phyloP scores from a whole-genome alignment of 2,797 vertebrate genomes.

The Galaxias olidus region DNA sequence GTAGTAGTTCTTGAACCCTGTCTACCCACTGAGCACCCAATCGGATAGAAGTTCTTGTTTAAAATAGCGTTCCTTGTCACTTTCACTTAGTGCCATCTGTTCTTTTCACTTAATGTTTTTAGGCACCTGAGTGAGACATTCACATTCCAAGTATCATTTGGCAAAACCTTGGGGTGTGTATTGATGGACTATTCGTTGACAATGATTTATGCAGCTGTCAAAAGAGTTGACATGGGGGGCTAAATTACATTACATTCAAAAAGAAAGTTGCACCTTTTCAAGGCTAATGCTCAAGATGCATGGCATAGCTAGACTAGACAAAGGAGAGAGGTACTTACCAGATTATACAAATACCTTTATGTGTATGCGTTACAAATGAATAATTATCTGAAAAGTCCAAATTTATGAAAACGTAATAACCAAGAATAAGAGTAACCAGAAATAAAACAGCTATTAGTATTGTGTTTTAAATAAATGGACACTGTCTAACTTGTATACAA shows the following conservation, averaged over 20 bases:
- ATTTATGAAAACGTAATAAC: no score
- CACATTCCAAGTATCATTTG: constrained; percentile 61
- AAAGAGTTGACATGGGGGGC: constrained; percentile 60
- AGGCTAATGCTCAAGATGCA: constrained; percentile 65
- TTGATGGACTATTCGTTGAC: constrained; percentile 72
- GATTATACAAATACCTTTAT: no score
- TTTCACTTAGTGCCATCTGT: constrained; percentile 53
- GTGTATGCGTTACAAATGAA: no score
- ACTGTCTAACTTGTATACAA: no score
- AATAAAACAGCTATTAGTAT: no score
- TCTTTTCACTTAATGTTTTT: constrained; percentile 46
- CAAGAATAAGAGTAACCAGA: no score
- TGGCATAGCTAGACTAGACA: constrained; percentile 54
- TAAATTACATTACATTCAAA: constrained; percentile 77
- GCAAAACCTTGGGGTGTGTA: constrained; percentile 67
- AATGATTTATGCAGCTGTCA: constrained; percentile 78
- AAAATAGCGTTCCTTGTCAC: constrained; percentile 60
- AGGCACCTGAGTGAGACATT: constrained; percentile 70
- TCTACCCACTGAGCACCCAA: constrained; percentile 14
- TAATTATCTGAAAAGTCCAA: no score
- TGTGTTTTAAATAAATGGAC: no score
- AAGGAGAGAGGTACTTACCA: no score
- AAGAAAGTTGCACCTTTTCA: constrained; percentile 59
- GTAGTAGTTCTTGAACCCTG: constrained; percentile 8
- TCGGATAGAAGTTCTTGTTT: constrained; percentile 37